Conservation (phyloP, 2,113 vertebrate genomes). For the Neodontobutis hainanensis region DNA sequence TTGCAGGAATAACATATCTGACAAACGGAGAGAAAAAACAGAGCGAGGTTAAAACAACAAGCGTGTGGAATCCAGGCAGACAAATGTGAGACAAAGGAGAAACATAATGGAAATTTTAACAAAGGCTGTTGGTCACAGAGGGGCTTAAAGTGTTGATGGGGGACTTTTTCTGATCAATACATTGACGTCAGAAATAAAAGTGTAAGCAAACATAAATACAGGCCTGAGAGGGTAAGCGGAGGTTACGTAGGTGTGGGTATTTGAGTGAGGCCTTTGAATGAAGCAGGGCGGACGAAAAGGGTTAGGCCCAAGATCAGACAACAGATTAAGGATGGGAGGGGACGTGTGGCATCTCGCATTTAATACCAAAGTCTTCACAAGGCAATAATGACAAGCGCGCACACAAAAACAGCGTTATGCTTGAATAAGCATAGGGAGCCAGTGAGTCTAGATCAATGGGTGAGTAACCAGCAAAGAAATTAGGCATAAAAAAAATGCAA, state of each 20-base stretch:
- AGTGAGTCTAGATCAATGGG: constrained; percentile 54
- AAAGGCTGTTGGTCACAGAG: constrained; percentile 6
- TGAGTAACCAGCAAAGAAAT: constrained; percentile 39
- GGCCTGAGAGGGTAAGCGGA: constrained; percentile 22
- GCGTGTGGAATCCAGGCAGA: not conserved
- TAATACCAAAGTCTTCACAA: constrained; percentile 34
- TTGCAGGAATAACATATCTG: constrained; percentile 95
- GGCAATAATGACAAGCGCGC: constrained; percentile 19
- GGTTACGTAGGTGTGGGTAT: constrained; percentile 26
- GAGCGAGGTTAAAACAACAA: not conserved
- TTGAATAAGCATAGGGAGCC: constrained; percentile 56
- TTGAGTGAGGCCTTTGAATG: constrained; percentile 41
- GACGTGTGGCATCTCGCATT: constrained; percentile 40
- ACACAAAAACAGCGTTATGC: constrained; percentile 23
- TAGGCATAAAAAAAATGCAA: constrained; percentile 25
- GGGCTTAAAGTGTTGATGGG: constrained; percentile 26
- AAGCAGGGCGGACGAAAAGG: constrained; percentile 54
- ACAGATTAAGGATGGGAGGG: constrained; percentile 56
- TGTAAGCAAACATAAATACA: constrained; percentile 53
- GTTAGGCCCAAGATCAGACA: constrained; percentile 57
- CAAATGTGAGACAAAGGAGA: not conserved
- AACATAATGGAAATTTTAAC: constrained; percentile 1
- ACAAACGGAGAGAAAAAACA: constrained; percentile 9
- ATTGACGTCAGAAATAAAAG: constrained; percentile 47
- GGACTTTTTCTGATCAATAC: constrained; percentile 26